Conservation (phyloP, 64 coral and sea anemone species). For the Platygyra sinensis region DNA sequence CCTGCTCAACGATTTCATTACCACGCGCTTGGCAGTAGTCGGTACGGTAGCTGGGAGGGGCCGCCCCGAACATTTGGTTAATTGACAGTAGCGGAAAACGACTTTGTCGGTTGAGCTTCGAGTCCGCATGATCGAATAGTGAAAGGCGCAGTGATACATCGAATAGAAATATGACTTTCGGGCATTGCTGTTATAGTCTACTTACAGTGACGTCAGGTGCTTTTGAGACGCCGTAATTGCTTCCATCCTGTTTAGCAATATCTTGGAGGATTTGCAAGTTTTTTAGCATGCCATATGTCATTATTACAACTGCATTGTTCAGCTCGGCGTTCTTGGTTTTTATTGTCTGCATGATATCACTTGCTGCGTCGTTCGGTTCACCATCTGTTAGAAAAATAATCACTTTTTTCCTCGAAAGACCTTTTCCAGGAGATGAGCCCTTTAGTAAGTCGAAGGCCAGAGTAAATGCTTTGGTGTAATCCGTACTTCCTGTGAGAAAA, state of each 20-base stretch:
- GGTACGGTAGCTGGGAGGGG: too few species aligned
- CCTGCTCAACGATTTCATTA: too few species aligned
- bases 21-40: too few species aligned
- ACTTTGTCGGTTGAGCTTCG: too few species aligned
- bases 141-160: too few species aligned
- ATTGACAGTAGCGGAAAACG: too few species aligned
- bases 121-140: too few species aligned
- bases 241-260: constrained; percentile 24
- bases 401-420: constrained; percentile 31
- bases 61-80: too few species aligned
- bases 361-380: constrained; percentile 8
- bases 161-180: too few species aligned
- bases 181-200: too few species aligned
- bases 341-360: neutral
- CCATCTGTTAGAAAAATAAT: constrained; percentile 61
- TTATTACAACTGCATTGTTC: constrained; percentile 22
- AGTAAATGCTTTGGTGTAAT: constrained; percentile 31
- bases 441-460: constrained; percentile 49
- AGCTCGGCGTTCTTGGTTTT: constrained; percentile 46
- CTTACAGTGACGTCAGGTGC: constrained; percentile 48
- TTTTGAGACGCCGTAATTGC: neutral
- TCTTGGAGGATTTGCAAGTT: neutral
- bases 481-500: neutral
- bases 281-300: constrained; percentile 55
- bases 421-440: neutral